Evolutionary conservation across 1,140 invertebrate genomes (phyloP).

Genomic region (Stegodyphus mimosarum): DNA sequence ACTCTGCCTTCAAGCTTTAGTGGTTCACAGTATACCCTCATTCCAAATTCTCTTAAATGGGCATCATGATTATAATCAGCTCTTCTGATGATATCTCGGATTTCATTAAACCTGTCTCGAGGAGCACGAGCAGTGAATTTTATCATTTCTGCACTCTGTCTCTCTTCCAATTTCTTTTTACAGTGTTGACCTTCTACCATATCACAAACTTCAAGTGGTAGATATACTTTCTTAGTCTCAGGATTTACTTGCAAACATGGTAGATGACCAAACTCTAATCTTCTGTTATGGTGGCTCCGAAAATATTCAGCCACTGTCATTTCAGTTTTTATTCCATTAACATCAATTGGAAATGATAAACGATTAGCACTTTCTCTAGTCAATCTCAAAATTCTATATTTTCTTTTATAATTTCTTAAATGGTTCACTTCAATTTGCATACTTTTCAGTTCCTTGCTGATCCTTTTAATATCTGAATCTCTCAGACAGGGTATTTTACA

Average conservation of each 20-base stretch:
- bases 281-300: neutral
- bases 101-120: slow-evolving; percentile 62
- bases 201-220: slow-evolving; percentile 67
- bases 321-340: neutral
- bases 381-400: slow-evolving; percentile 47
- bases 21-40: slow-evolving; percentile 57
- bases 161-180: slow-evolving; percentile 50
- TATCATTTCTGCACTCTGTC: slow-evolving; percentile 62
- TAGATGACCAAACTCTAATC: slow-evolving; percentile 64
- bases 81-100: neutral
- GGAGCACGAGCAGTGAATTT: slow-evolving; percentile 64
- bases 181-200: slow-evolving; percentile 64
- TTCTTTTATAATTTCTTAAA: slow-evolving; percentile 15
- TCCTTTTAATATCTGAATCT: slow-evolving; percentile 28
- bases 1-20: slow-evolving; percentile 60
- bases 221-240: slow-evolving; percentile 58
- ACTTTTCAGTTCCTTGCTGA: slow-evolving; percentile 48
- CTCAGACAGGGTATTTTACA: neutral
- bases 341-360: slow-evolving; percentile 11
- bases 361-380: slow-evolving; percentile 27
- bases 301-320: slow-evolving; percentile 19
- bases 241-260: slow-evolving; percentile 66
- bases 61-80: slow-evolving; percentile 5
- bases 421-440: slow-evolving; percentile 58
- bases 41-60: slow-evolving; percentile 64